Evolutionary conservation across 92 coral and sea anemone species (phyloP), one percentile per base, ranked within the genome.

Genomic region (Zoanthus sociatus): DNA sequence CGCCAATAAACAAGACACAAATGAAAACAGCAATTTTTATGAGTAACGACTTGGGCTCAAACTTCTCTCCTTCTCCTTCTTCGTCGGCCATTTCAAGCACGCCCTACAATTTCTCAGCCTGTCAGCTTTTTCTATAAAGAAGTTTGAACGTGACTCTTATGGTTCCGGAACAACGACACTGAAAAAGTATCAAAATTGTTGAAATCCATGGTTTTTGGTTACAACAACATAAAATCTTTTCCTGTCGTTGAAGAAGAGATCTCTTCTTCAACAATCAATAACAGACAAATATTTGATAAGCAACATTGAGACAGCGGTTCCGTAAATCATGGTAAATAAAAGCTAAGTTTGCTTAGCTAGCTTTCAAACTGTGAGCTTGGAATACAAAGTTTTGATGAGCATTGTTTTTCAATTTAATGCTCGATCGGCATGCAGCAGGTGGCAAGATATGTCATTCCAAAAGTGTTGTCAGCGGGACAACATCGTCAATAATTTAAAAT

Each of bases 1-100:
- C 98, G 2, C 98, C 98, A 58, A 92, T 79, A 1, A 96, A 89
- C n/a, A 96, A 85, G 50, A 94, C 95, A 37, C 78, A 1, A 58
- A 90, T 74, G 55, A 78, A 91, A 44, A 90, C 78, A 18, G 72
- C 60, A 33, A 93, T 91, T 90, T 94, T 95, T 6, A 92, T 58
- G 2, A 84, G 56, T 10, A 96, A 91, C 17, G 98, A 91, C 86
- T 90, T 93, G 0, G 95, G 93, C 87, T 93, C 94, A 68, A 95
- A 95, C 86, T 76, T 95, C 15, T 72, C 78, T 42, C 30, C 75
- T 4, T 77, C 89, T 1, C 64, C 79, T 11, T 60, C 78, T 18
- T 81, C 74, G 56, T 45, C 71, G 26, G 85, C 56, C 85, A 81
- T 81, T 81, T 68, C 85, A 58, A 56, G 9, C 15, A n/a, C 30